A percentile compares a stretch with the other conserved stretches of the same genome.
Conservation (phyloP, 1,140 invertebrate genomes). For the Adoxophyes honmai region DNA sequence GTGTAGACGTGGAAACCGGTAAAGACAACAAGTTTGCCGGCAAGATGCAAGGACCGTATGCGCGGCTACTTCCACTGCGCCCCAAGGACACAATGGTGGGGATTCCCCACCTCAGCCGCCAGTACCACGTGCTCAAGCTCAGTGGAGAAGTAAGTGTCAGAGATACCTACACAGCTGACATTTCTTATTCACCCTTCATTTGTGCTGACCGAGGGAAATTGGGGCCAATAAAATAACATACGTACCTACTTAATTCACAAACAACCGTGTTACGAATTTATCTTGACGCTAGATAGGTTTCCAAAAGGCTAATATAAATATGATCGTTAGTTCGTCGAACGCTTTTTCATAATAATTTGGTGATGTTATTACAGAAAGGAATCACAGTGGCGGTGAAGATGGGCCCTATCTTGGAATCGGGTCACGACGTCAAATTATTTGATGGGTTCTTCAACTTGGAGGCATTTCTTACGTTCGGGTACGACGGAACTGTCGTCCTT, state of each 20-base stretch:
- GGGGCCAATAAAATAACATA: too few species aligned
- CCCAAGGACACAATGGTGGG: slow-evolving; percentile 42
- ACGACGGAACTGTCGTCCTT: slow-evolving; percentile 48
- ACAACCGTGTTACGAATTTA: too few species aligned
- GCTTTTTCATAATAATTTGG: too few species aligned
- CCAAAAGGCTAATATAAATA: too few species aligned
- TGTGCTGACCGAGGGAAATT: too few species aligned
- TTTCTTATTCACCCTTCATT: too few species aligned
- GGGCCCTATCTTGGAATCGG: slow-evolving; percentile 48
- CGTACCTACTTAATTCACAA: too few species aligned
- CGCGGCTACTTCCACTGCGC: slow-evolving; percentile 41
- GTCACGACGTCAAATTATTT: slow-evolving; percentile 56
- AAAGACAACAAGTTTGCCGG: slow-evolving; percentile 68
- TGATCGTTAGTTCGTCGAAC: too few species aligned
- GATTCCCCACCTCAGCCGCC: slow-evolving; percentile 45
- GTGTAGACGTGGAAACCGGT: slow-evolving; percentile 58
- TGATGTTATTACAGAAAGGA: slow-evolving; percentile 45
- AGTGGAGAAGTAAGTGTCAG: slow-evolving; percentile 41
- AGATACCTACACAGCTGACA: too few species aligned
- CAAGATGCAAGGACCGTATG: slow-evolving; percentile 63
- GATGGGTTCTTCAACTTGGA: slow-evolving; percentile 28
- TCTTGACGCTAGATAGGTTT: too few species aligned
- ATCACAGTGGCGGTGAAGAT: slow-evolving; percentile 59
- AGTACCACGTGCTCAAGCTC: slow-evolving; percentile 50
- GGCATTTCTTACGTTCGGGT: slow-evolving; percentile 48